Conservation (phyloP, 2,113 vertebrate species). For the Chaetops frenatus region DNA sequence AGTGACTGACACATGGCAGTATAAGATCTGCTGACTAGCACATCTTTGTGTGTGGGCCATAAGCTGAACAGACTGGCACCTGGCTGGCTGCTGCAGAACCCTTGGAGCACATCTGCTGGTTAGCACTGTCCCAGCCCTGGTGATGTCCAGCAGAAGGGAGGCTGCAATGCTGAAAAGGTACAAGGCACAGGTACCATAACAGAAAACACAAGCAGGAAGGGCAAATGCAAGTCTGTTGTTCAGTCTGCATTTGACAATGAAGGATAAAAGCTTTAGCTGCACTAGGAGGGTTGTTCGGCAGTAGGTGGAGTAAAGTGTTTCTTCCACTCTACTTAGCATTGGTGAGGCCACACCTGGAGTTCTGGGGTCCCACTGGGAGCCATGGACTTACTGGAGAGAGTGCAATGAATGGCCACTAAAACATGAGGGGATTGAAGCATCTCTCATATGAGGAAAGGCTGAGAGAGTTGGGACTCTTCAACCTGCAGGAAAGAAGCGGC, state of each 20-base stretch:
- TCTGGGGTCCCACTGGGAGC: neutral
- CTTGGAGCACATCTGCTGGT: neutral
- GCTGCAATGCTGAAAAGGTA: neutral
- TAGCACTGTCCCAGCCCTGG: neutral
- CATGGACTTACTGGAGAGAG: neutral
- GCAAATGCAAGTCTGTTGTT: neutral
- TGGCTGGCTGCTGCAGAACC: neutral
- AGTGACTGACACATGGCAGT: neutral
- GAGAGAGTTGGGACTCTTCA: neutral
- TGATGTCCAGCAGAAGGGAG: neutral
- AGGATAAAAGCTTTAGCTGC: neutral
- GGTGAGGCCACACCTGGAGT: neutral
- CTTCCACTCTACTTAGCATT: neutral
- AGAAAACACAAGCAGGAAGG: neutral
- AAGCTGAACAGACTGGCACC: neutral
- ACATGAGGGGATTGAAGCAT: neutral
- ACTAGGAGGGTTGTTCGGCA: neutral
- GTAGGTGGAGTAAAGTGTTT: neutral
- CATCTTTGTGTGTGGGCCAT: neutral
- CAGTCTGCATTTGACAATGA: neutral
- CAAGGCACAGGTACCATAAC: neutral
- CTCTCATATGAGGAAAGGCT: neutral
- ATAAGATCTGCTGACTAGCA: neutral
- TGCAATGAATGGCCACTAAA: neutral
- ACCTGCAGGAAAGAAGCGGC: neutral